Evolutionary conservation across 2,888 invertebrate species (phyloP), one percentile per base, ranked within the genome.

Genomic region (Temnothorax unifasciatus): DNA sequence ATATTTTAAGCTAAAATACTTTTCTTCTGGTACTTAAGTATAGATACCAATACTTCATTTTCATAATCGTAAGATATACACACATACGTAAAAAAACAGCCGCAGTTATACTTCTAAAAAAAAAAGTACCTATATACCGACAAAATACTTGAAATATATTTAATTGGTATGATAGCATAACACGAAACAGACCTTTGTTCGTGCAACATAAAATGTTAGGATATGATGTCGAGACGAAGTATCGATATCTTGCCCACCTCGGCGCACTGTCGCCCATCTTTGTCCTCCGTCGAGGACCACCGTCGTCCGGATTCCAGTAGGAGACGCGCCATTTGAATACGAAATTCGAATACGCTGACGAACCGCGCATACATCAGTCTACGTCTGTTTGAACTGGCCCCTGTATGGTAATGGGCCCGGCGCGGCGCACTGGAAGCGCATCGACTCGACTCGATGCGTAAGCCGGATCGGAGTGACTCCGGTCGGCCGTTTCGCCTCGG

Each of bases 261-360:
- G 38, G 8, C 21, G 13, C 50, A 63, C 25, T 47, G 50, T 68
- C 29, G 66, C 50, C n/a, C 74, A 59, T 73, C 79, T 79, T 71
- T 73, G 34, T 79, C 73, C 71, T 79, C 57, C 57, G 34, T 73
- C 47, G 74, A 34, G 59, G 79, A 59, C 74, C 90, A 87, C 90
- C 92, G 91, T 89, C 89, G 90, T 90, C 90, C 85, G 88, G 90
- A 90, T 88, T 88, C 85, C 84, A 89, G 88, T 91, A 90, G 88
- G 92, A 91, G 92, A 92, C 90, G 92, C 90, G 93, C 92, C 92
- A 94, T 94, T 94, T 94, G 94, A 94, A 94, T 94, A 93, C 94
- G 93, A 93, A 93, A 94, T 94, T 94, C 93, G 93, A 92, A 92
- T 92, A 91, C 92, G 92, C 93, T 94, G 94, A 94, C 94, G 94